Conservation (phyloP, 2,113 vertebrate genomes). For the Acrocephalus arundinaceus region DNA sequence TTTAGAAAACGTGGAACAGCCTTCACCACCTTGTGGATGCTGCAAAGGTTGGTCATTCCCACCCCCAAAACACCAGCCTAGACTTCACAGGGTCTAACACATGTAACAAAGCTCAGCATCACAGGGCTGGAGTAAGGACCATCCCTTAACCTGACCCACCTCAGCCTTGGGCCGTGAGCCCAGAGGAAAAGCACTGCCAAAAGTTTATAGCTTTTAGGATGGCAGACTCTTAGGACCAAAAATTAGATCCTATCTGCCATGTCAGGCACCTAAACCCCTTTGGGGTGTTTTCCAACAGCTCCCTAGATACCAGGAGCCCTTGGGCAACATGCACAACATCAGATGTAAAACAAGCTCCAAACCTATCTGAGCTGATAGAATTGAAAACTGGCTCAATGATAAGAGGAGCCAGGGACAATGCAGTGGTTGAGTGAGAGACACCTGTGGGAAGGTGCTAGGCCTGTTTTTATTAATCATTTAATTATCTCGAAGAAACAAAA, state of each 20-base stretch:
- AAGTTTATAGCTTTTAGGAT: background rate
- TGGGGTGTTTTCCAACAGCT: background rate
- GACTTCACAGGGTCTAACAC: background rate
- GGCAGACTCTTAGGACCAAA: background rate
- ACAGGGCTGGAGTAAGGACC: background rate
- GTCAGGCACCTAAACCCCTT: background rate
- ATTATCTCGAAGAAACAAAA: background rate
- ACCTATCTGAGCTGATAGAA: background rate
- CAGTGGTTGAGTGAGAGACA: background rate
- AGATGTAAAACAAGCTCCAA: background rate
- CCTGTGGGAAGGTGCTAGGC: background rate
- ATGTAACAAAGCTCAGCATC: background rate
- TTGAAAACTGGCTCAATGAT: background rate
- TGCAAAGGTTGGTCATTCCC: background rate
- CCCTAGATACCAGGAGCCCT: background rate
- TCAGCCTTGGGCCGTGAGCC: background rate
- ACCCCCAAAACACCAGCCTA: background rate
- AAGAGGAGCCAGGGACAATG: background rate
- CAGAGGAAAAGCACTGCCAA: background rate
- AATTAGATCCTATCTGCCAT: background rate
- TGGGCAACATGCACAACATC: fast-evolving
- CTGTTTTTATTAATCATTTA: constrained; percentile 38
- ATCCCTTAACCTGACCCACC: background rate
- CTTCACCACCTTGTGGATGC: background rate
- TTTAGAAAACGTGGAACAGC: background rate